Percentiles rank a stretch among this genome's conserved stretches.
Conservation (phyloP, 2,113 vertebrate genomes). For the Callionymus lyra region DNA sequence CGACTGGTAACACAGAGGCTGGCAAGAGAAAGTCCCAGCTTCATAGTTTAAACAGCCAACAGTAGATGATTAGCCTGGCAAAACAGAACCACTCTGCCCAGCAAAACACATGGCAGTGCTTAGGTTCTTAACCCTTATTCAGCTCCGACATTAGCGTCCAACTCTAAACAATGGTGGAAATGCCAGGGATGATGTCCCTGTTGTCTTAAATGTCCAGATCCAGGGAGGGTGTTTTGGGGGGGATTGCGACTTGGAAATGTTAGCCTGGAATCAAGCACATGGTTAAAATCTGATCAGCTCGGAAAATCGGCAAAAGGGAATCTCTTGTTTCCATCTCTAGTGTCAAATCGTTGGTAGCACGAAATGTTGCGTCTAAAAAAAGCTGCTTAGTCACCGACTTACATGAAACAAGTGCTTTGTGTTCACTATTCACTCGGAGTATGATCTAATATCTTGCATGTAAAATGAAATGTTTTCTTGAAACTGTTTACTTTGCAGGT, state of each 20-base stretch:
- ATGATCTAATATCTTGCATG: too few species aligned
- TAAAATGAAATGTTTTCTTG: too few species aligned
- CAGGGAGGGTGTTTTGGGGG: neutral
- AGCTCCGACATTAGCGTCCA: conserved; percentile 1
- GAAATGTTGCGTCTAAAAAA: too few species aligned
- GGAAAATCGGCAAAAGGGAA: conserved; percentile 12
- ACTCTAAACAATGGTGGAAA: conserved; percentile 1
- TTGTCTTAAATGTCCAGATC: neutral
- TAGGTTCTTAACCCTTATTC: conserved; percentile 52
- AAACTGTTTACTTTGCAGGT: too few species aligned
- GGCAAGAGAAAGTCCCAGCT: conserved; percentile 54
- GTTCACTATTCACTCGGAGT: too few species aligned
- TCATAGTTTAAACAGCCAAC: conserved; percentile 57
- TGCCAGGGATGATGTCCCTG: conserved; percentile 2
- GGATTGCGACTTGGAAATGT: neutral
- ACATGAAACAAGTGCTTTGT: too few species aligned
- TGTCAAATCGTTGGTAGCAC: neutral
- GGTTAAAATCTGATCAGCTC: conserved; percentile 7
- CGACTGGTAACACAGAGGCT: conserved; percentile 50
- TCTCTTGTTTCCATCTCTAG: conserved; percentile 3
- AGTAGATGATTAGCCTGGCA: conserved; percentile 58
- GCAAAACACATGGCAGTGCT: conserved; percentile 59
- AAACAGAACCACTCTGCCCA: conserved; percentile 38
- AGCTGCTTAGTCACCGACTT: too few species aligned
- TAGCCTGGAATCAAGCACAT: conserved; percentile 4